Conservation (phyloP, 2,113 vertebrate species). For the Oriolus oriolus region DNA sequence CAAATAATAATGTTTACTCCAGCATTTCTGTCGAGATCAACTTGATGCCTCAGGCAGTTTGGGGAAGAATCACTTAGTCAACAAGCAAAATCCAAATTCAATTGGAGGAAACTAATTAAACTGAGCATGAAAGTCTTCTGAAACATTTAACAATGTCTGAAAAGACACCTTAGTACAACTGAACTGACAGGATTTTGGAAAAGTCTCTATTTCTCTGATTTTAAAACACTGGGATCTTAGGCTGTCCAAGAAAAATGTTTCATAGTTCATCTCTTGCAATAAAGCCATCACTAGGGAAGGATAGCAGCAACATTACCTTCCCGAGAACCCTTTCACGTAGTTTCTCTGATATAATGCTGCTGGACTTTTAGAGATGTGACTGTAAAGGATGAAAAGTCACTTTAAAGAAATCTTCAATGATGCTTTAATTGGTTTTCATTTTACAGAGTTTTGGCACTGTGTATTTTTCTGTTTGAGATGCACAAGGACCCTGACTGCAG, state of each 20-base stretch:
- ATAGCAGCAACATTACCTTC: not conserved
- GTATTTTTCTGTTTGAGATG: not conserved
- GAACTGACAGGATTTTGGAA: not conserved
- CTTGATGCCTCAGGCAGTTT: not conserved
- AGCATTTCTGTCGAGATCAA: slow-evolving; percentile 40
- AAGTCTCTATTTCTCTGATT: not conserved
- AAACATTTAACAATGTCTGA: not conserved
- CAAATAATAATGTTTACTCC: slow-evolving; percentile 41
- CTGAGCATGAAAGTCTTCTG: not conserved
- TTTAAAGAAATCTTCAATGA: not conserved
- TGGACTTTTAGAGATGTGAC: not conserved
- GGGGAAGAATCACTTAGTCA: slow-evolving; percentile 12
- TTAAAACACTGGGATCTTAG: not conserved
- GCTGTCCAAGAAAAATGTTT: not conserved
- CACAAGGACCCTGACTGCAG: not conserved
- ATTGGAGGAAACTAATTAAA: not conserved
- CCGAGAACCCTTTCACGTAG: not conserved
- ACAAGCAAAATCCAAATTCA: not conserved
- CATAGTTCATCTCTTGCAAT: not conserved
- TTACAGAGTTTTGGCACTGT: not conserved
- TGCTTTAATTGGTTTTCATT: not conserved
- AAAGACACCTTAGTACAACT: not conserved
- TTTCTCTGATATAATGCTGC: not conserved
- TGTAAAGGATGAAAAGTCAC: not conserved
- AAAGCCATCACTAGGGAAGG: not conserved